Evolutionary conservation across 2,797 vertebrate genomes (phyloP).

Genomic region (Tangara arthus): DNA sequence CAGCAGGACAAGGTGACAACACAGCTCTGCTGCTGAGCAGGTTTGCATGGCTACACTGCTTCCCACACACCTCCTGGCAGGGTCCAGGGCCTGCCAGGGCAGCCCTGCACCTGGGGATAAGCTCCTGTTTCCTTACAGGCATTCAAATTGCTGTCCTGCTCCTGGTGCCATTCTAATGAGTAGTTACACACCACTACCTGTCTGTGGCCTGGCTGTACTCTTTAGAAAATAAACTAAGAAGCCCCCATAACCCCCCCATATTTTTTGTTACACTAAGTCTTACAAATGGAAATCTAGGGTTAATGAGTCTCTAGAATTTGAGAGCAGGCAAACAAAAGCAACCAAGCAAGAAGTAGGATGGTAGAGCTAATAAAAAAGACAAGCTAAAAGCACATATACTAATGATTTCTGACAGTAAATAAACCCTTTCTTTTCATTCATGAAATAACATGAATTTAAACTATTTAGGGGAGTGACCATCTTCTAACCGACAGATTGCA

Average conservation of each 20-base stretch:
- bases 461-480: neutral
- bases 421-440: neutral
- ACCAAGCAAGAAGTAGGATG: neutral
- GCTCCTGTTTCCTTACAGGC: neutral
- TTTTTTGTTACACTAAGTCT: neutral
- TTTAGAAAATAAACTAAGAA: neutral
- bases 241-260: accelerated
- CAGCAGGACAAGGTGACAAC: neutral
- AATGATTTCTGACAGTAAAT: neutral
- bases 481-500: neutral
- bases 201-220: neutral
- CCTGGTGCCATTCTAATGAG: neutral
- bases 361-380: neutral
- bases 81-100: neutral
- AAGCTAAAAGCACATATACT: neutral
- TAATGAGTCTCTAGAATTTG: neutral
- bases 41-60: neutral
- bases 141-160: neutral
- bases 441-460: neutral
- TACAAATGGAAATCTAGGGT: neutral
- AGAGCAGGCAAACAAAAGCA: neutral
- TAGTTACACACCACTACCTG: neutral
- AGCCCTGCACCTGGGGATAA: neutral
- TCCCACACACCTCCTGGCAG: neutral
- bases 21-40: neutral